Evolutionary conservation across 2,113 vertebrate species (phyloP).

Genomic region (Scomber scombrus): DNA sequence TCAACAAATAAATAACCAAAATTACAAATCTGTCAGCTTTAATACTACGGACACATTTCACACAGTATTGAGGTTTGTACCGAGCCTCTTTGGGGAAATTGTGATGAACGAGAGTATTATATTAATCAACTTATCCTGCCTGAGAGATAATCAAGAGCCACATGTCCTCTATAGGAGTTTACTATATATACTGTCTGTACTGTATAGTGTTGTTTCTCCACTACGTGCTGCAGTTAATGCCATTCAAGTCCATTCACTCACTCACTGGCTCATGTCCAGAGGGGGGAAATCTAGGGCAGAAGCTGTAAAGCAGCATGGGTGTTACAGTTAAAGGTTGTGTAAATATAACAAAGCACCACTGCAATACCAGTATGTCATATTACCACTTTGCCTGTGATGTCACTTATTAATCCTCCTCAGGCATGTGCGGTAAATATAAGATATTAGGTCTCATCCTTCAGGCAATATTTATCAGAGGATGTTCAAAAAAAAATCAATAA

Average conservation of each 20-base stretch:
- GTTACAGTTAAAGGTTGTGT: conserved; percentile 2
- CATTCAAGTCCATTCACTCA: conserved; percentile 9
- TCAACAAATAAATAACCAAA: no score
- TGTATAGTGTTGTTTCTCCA: not conserved
- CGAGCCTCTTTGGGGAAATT: not conserved
- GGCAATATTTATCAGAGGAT: no score
- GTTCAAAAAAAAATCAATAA: not conserved
- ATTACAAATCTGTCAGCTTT: no score
- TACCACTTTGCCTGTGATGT: conserved; percentile 1
- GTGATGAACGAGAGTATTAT: not conserved
- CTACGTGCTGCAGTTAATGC: not conserved
- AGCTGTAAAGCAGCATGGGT: conserved; percentile 8
- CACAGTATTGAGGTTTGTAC: no score
- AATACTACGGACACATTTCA: no score
- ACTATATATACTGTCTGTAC: not conserved
- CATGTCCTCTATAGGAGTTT: not conserved
- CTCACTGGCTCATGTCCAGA: conserved; percentile 33
- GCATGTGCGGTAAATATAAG: not conserved
- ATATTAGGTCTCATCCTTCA: not conserved
- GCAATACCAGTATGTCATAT: not conserved
- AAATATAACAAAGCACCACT: not conserved
- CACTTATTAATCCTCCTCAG: not conserved
- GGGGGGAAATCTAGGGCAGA: conserved; percentile 36
- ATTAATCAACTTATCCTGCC: not conserved
- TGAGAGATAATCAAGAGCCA: not conserved